Percentiles rank a stretch among this genome's conserved stretches.
Conservation (phyloP, 2,113 vertebrate genomes). For the Nymphicus hollandicus region DNA sequence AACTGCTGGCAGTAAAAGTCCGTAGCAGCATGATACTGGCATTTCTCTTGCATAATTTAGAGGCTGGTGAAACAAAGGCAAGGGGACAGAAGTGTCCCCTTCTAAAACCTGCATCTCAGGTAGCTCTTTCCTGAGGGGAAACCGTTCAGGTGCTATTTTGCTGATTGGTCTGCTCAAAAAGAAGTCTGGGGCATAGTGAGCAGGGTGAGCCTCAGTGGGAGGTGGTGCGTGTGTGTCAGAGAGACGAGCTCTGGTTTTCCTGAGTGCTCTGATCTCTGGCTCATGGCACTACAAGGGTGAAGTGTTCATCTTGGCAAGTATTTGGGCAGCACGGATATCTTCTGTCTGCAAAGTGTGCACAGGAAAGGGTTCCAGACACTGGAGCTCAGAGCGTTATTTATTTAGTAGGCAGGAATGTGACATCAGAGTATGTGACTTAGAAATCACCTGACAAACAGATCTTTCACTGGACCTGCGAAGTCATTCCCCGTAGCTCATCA, state of each 20-base stretch:
- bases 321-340: not conserved
- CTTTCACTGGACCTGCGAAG: not conserved
- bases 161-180: not conserved
- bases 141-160: not conserved
- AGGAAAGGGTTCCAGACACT: not conserved
- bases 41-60: not conserved
- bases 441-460: not conserved
- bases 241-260: constrained; percentile 50
- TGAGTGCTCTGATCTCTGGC: constrained; percentile 52
- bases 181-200: not conserved
- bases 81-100: not conserved
- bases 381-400: not conserved
- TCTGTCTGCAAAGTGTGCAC: not conserved
- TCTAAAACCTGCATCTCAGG: not conserved
- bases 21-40: not conserved
- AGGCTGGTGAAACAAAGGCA: not conserved
- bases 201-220: not conserved
- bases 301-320: not conserved
- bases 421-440: not conserved
- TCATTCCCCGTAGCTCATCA: not conserved
- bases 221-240: constrained; percentile 41
- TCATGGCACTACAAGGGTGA: not conserved
- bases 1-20: constrained; percentile 44
- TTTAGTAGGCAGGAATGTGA: not conserved
- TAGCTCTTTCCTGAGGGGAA: not conserved